Percentiles rank a stretch among this genome's conserved stretches.
Evolutionary conservation across 2,888 invertebrate species (phyloP).

Genomic region (Sussaba pulchella): DNA sequence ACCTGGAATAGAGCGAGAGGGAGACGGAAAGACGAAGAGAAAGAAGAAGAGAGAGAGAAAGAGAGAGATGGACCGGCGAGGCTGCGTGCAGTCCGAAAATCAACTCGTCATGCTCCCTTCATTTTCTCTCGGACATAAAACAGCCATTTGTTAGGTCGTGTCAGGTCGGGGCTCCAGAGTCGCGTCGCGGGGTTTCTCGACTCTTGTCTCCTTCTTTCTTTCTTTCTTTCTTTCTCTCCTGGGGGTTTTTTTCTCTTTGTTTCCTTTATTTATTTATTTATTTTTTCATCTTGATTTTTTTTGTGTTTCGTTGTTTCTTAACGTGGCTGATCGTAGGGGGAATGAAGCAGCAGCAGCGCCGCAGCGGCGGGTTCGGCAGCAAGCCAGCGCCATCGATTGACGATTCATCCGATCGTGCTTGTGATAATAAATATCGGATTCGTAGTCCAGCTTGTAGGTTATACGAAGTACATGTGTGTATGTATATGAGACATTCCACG

Average conservation of each 20-base stretch:
- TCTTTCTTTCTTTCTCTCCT: no score
- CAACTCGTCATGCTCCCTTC: conserved; percentile 84
- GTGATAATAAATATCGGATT: conserved; percentile 78
- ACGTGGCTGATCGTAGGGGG: conserved; percentile 69
- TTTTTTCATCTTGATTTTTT: no score
- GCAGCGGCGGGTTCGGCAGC: not conserved
- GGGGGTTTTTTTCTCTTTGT: no score
- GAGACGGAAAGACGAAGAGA: conserved; percentile 23
- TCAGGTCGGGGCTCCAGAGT: conserved; percentile 75
- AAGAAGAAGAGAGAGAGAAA: conserved; percentile 16
- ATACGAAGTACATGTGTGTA: conserved; percentile 43
- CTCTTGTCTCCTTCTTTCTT: conserved; percentile 60
- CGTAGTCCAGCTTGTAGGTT: conserved; percentile 47
- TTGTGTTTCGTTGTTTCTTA: conserved; percentile 67
- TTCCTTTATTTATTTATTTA: no score
- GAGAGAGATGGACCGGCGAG: conserved; percentile 21
- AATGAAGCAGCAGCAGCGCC: conserved; percentile 72
- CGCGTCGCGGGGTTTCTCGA: conserved; percentile 81
- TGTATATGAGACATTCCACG: no score
- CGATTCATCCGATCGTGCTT: conserved; percentile 82
- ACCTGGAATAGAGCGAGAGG: conserved; percentile 3
- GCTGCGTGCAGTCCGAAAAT: conserved; percentile 80
- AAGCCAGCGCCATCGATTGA: conserved; percentile 81
- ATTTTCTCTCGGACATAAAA: conserved; percentile 84
- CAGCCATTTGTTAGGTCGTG: conserved; percentile 84